Percentiles rank a stretch among this genome's conserved stretches.
Conservation (phyloP, 2,797 vertebrate species). For the Hyperoplus immaculatus region DNA sequence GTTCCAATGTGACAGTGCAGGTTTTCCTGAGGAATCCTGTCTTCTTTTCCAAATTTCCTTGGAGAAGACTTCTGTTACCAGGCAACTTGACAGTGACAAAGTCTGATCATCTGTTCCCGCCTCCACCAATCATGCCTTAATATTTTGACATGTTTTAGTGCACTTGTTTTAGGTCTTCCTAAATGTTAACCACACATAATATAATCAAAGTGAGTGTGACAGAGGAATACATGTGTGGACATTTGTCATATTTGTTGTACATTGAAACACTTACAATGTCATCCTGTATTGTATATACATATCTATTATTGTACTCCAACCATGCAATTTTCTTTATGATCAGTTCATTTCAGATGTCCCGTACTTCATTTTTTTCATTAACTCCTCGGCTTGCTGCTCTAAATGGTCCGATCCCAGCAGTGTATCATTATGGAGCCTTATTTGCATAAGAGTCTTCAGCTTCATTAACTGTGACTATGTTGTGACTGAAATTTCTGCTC, state of each 20-base stretch:
- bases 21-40: constrained; percentile 71
- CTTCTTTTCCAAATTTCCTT: constrained; percentile 56
- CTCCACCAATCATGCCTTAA: constrained; percentile 72
- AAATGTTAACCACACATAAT: constrained; percentile 74
- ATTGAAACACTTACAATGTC: constrained; percentile 16
- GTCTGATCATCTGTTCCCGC: constrained; percentile 78
- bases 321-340: constrained; percentile 16
- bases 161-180: constrained; percentile 58
- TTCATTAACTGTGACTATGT: constrained; percentile 45
- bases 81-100: constrained; percentile 79
- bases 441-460: constrained; percentile 32
- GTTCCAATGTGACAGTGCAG: constrained; percentile 35
- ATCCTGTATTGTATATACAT: constrained; percentile 13
- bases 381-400: constrained; percentile 14
- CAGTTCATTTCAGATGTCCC: constrained; percentile 19
- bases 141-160: constrained; percentile 69
- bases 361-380: neutral
- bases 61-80: constrained; percentile 76
- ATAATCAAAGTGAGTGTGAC: constrained; percentile 45
- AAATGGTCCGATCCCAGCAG: constrained; percentile 28
- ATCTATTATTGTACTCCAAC: constrained; percentile 11
- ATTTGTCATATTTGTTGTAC: constrained; percentile 23
- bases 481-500: constrained; percentile 27
- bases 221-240: constrained; percentile 21
- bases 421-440: constrained; percentile 33